Percentiles rank a stretch among this genome's conserved stretches.
These are phyloP conservation scores for Pseudopodoces humilis DNA, from an alignment of 2,113 vertebrate species.

Conservation along the genomic window DNA sequence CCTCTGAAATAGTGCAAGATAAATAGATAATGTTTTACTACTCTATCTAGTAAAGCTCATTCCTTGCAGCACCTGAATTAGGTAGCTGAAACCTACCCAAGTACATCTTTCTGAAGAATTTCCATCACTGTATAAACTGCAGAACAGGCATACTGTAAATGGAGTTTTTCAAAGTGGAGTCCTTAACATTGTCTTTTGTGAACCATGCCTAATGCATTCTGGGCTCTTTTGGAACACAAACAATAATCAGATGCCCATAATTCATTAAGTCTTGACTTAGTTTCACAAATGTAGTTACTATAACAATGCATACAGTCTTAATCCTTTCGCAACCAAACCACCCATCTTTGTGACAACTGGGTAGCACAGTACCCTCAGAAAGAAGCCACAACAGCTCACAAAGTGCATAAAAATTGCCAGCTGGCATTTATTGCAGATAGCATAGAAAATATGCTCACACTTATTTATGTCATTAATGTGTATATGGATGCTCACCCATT, in stretches of 20 bases:
- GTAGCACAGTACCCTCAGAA: background rate
- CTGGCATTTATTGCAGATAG: background rate
- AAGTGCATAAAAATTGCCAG: background rate
- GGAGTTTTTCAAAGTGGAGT: background rate
- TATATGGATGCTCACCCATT: background rate
- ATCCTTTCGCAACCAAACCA: constrained; percentile 9
- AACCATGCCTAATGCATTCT: constrained; percentile 14
- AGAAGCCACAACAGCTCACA: background rate
- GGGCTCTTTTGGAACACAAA: constrained; percentile 22
- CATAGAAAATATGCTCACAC: background rate
- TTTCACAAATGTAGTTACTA: constrained; percentile 36
- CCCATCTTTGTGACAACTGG: background rate
- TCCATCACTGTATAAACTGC: background rate
- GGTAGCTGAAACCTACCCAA: background rate
- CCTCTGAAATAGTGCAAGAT: background rate
- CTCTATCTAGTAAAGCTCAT: background rate
- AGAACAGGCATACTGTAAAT: background rate
- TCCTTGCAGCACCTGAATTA: background rate
- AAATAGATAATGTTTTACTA: background rate
- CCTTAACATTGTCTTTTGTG: constrained; percentile 33
- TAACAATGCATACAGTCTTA: constrained; percentile 38
- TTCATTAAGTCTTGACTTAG: constrained; percentile 34
- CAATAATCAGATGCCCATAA: constrained; percentile 13
- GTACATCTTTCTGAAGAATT: background rate
- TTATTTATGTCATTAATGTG: background rate